Evolutionary conservation across 2,113 vertebrate genomes (phyloP), one percentile per base, ranked within the genome.

Genomic region (Hydropotes inermis): DNA sequence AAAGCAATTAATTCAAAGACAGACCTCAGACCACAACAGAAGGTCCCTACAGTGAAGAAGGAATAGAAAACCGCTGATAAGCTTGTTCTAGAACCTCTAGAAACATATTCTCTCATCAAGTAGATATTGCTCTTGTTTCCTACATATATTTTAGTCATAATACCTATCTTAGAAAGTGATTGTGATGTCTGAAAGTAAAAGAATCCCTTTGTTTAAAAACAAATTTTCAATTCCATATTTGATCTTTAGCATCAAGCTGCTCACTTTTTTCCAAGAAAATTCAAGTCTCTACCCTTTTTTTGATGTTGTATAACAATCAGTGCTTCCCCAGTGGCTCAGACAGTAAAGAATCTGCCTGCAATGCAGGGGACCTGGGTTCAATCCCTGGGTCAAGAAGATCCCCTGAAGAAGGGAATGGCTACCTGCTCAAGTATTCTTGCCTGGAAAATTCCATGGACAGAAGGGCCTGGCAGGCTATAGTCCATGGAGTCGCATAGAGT

Each of bases 181-280:
- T 83, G 5, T 94, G 78, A 86, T 14, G 21, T 70, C 14, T 93
- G 61, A 93, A 95, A 96, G 82, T 86, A n/a, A 86, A 92, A 74
- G 8, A 94, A 76, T 55, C 11, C 7, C 19, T 21, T 33, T 43
- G 14, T 92, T 82, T 76, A 25, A 13, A 85, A 76, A 92, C 61
- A 57, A 52, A 33, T 45, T 81, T 28, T 64, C 10, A 55, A 83
- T 91, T 67, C 27, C 7, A 33, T 55, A 70, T 36, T 45, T 88
- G 83, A 94, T 61, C 23, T 82, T 95, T 70, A 52, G 21, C 36
- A 82, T 64, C 33, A 55, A 81, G 7, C 33, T 61, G 25, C 10
- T 90, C 16, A 43, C 17, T 27, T 87, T 93, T 89, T 85, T 43
- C 30, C 15, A 94, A 45, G 50, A 95, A 89, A 86, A 82, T 23